These are phyloP conservation scores for Periophthalmus modestus DNA, from an alignment of 2,113 vertebrate species.

Conservation along the genomic window DNA sequence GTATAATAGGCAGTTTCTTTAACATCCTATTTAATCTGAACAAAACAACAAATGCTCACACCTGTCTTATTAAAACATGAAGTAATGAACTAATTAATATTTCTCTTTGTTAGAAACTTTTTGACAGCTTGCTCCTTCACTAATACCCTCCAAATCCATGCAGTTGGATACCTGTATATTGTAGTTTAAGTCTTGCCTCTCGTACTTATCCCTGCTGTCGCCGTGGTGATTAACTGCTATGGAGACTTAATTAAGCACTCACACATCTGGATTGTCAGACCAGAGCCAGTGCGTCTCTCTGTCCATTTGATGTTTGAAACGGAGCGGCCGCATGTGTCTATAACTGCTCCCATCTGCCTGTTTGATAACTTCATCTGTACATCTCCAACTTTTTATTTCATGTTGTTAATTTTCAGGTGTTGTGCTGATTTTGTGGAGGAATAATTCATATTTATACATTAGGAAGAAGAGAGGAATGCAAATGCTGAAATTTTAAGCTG, in stretches of 20 bases:
- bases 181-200: slow-evolving; percentile 45
- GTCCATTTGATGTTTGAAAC: slow-evolving; percentile 66
- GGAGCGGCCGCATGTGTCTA: slow-evolving; percentile 52
- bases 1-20: background rate
- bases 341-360: slow-evolving; percentile 59
- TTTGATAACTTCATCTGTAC: slow-evolving; percentile 21
- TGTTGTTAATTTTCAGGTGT: slow-evolving; percentile 9
- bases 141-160: slow-evolving; percentile 16
- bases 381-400: slow-evolving; percentile 24
- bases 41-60: background rate
- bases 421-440: background rate
- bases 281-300: slow-evolving; percentile 49
- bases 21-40: background rate
- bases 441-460: background rate
- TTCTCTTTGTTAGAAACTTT: slow-evolving; percentile 17
- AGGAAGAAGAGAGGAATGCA: background rate
- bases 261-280: slow-evolving; percentile 77
- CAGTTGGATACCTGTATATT: slow-evolving; percentile 27
- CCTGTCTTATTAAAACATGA: background rate
- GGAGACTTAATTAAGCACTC: slow-evolving; percentile 79
- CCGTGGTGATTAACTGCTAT: slow-evolving; percentile 63
- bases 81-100: slow-evolving; percentile 4
- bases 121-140: slow-evolving; percentile 16
- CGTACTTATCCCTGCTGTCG: slow-evolving; percentile 60
- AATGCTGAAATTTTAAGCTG: background rate